phyloP scores from a whole-genome alignment of 2,113 vertebrate genomes.

The Colaptes auratus region DNA sequence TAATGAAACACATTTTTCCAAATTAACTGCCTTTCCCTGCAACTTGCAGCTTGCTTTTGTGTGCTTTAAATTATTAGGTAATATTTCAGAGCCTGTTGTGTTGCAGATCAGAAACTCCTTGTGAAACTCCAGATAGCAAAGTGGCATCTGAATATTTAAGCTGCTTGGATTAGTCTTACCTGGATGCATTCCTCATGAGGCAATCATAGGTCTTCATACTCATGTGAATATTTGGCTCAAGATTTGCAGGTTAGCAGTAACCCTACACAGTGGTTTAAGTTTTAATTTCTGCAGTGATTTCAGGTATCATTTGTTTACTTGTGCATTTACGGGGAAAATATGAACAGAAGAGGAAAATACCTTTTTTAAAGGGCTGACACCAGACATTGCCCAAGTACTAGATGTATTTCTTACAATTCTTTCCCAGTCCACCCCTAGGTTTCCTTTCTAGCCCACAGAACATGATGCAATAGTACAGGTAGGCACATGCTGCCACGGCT shows the following conservation, averaged over 20 bases:
- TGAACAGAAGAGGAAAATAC: neutral
- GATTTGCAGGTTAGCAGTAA: neutral
- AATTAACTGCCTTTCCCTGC: neutral
- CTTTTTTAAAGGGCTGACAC: neutral
- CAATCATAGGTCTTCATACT: neutral
- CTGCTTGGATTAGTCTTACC: neutral
- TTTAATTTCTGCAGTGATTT: neutral
- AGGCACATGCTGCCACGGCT: neutral
- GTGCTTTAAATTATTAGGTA: neutral
- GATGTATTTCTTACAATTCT: neutral
- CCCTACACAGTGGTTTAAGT: neutral
- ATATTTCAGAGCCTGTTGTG: neutral
- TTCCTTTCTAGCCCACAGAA: neutral
- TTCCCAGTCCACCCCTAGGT: neutral
- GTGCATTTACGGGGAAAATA: neutral
- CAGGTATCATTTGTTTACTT: neutral
- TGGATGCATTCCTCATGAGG: neutral
- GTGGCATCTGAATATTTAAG: neutral
- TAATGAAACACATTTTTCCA: neutral
- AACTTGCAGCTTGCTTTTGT: neutral
- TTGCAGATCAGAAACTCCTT: neutral
- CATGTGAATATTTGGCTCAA: neutral
- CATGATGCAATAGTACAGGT: neutral
- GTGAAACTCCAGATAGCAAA: neutral
- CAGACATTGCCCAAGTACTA: neutral